Evolutionary conservation across 2,113 vertebrate species (phyloP), one percentile per base, ranked within the genome.

Genomic region (Opisthocomus hoazin): DNA sequence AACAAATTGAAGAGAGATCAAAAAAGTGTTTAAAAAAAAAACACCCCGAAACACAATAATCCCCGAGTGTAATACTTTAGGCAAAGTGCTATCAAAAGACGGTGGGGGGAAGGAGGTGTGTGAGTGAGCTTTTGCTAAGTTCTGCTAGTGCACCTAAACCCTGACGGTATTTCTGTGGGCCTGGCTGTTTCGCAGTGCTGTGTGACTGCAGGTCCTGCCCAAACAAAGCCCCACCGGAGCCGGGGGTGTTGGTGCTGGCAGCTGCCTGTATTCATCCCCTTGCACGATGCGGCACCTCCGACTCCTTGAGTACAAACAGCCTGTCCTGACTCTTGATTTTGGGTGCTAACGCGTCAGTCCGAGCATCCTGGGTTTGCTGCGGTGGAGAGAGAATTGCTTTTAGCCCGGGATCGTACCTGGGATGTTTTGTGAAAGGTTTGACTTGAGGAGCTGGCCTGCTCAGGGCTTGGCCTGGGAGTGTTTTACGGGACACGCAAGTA

Each of bases 301-400:
- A 2, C 63, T 76, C 26, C 27, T 36, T 6, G 34, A 73, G 30
- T 9, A 22, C 77, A 27, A 45, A 58, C 6, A 37, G 2, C 83
- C 30, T 0, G 0, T 46, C 61, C 80, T 30, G n/a, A 9, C 48
- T 89, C 89, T 7, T 36, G 34, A 29, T 41, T 74, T 22, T 0
- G 0, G 69, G 37, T 24, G 39, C n/a, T n/a, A n/a, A 5, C 2
- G 0, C 12, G 6, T 64, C 74, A 7, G 0, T 30, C 53, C 4
- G 34, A 78, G 69, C 45, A 32, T 53, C 57, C 85, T 32, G 56
- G 21, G 41, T 34, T 45, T 68, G 85, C 2, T 4, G 56, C 70
- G 45, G 5, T 12, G 34, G 8, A 0, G 24, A n/a, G 54, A 50
- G 54, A 83, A 17, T 65, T 77, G 45, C 75, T 63, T 79, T 69